These are phyloP conservation scores for Sarcophaga carnaria DNA, from an alignment of 2,888 invertebrate species.

Conservation along the genomic window DNA sequence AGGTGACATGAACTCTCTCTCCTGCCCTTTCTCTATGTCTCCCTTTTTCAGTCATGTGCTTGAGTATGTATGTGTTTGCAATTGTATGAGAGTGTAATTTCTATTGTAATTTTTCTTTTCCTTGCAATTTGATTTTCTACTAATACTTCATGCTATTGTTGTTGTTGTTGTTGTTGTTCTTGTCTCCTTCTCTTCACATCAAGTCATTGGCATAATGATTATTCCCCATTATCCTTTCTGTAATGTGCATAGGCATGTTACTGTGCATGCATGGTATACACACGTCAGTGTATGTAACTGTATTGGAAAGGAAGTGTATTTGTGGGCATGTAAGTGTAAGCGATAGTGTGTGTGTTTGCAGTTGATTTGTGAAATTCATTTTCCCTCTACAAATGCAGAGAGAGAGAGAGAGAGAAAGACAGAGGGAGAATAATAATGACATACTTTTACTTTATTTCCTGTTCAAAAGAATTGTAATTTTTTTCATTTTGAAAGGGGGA, in stretches of 20 bases:
- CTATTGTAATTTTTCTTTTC: neutral
- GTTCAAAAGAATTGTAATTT: conserved; percentile 32
- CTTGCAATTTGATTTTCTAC: neutral
- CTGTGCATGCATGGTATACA: neutral
- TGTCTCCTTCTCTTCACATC: neutral
- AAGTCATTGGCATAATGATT: neutral
- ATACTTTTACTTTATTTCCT: conserved; percentile 35
- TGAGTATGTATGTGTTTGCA: neutral
- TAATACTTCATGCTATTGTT: neutral
- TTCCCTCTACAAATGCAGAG: neutral
- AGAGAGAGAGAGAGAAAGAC: neutral
- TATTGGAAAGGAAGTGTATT: neutral
- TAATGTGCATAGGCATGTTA: neutral
- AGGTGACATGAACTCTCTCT: too few species aligned
- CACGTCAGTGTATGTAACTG: neutral
- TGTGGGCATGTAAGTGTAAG: too few species aligned
- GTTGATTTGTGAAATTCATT: neutral
- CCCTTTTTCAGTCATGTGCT: neutral
- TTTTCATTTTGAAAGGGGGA: too few species aligned
- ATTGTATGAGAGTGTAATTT: neutral
- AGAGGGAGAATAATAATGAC: conserved; percentile 23
- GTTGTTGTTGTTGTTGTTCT: neutral
- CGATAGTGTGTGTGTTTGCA: too few species aligned
- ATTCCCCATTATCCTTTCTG: conserved; percentile 9
- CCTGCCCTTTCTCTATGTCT: too few species aligned